Base-by-base conservation (phyloP, 1,140 invertebrate species). In the Zaprionus nigranus region DNA sequence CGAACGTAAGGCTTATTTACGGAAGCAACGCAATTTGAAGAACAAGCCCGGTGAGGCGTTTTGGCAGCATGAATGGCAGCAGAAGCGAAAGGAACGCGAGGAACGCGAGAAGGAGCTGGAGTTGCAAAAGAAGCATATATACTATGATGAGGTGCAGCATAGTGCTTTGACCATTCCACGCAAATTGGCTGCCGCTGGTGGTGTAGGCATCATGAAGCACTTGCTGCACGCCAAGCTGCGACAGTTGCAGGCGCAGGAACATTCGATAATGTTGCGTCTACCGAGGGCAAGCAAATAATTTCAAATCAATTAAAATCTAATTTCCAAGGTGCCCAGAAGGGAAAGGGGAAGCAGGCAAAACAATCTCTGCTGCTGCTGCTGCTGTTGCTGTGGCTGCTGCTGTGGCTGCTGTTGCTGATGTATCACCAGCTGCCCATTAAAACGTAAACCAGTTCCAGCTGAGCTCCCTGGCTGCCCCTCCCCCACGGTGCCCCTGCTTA, bases 361-460 rank as follows among this genome's bases (percentile, higher is more conserved):
- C 46, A 51, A 46, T 46, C n/a, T 1, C 6, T 15, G 15, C 2
- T 24, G 17, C 7, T 20, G 46, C 3, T 30, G 28, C 7, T 30
- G 28, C 3, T 28, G 22, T 1, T 26, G 26, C 5, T 28, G 26
- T 28, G 5, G 43, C 12, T 43, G 58, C 12, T 43, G 58, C 26
- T 61, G 51, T 40, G 46, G 43, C 22, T 38, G 70, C 20, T 66
- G 49, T 7, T 40, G 43, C 68, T 62, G 49, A 40, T 64, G 73
- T 65, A 65, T 61, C 59, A 28, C 49, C 77, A 79, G 73, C 67
- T 79, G 67, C 53, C 73, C 78, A 77, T 77, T 77, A 77, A 46
- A 76, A 72, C 58, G 74, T 54, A 79, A 79, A 79, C 78, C 78
- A 79, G 73, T 79, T 76, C 53, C 67, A 71, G 67, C 49, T 65